Percentiles rank a stretch among this genome's conserved stretches.
phyloP scores from a whole-genome alignment of 1,140 invertebrate species.

The Trachymyrmex cornetzi region DNA sequence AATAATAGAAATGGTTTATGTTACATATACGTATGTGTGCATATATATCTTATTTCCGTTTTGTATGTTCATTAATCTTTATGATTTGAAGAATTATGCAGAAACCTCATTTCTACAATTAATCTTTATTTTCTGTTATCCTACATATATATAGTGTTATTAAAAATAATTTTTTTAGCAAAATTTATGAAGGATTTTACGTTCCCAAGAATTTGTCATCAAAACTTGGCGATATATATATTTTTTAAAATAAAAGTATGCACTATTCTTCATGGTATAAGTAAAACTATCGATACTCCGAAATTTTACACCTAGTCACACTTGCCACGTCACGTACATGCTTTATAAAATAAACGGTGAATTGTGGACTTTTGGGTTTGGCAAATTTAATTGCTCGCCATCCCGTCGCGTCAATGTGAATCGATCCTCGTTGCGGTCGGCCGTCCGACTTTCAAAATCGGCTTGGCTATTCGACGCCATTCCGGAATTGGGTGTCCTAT shows the following conservation, averaged over 20 bases:
- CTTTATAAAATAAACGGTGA: constrained; percentile 16
- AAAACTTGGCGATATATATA: background rate
- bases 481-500: constrained; percentile 51
- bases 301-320: constrained; percentile 26
- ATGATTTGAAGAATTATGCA: background rate
- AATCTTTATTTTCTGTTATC: background rate
- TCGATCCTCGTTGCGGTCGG: constrained; percentile 19
- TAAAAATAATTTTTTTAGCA: background rate
- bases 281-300: background rate
- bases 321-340: background rate
- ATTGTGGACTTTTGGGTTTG: constrained; percentile 40
- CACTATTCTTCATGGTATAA: background rate
- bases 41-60: background rate
- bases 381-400: constrained; percentile 41
- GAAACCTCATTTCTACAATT: background rate
- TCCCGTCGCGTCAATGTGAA: constrained; percentile 24
- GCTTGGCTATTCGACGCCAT: constrained; percentile 40
- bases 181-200: background rate
- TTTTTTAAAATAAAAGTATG: constrained; percentile 1
- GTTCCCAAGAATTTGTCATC: background rate
- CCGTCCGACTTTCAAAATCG: constrained; percentile 52
- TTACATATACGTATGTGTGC: background rate
- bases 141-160: background rate
- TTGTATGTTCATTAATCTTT: background rate
- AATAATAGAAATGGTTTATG: constrained; percentile 17